Percentiles rank a stretch among this genome's conserved stretches.
Conservation (phyloP, 2,888 invertebrate genomes). For the Eremobia ochroleuca region DNA sequence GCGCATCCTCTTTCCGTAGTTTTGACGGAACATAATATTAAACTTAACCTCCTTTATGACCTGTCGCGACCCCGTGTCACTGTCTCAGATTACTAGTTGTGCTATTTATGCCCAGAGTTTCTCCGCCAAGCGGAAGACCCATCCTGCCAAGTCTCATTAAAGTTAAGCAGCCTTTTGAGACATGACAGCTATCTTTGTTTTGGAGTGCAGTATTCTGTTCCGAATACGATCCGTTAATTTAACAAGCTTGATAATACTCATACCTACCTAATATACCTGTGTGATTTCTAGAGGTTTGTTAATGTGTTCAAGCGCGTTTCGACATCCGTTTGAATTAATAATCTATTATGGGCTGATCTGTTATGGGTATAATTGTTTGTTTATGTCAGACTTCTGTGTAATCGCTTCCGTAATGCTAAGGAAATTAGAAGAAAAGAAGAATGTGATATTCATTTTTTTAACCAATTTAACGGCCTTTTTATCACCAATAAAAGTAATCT, state of each 20-base stretch:
- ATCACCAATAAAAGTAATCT: constrained; percentile 12
- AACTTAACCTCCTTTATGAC: not conserved
- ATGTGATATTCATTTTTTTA: not conserved
- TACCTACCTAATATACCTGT: not conserved
- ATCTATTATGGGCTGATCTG: not conserved
- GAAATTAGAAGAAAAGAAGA: too few relatives aligned
- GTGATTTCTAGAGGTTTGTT: not conserved
- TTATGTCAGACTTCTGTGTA: not conserved
- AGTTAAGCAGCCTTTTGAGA: too few relatives aligned
- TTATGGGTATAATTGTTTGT: too few relatives aligned
- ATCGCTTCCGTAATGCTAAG: not conserved
- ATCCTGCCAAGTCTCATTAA: not conserved
- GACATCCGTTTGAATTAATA: not conserved
- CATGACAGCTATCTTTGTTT: not conserved
- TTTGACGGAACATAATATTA: not conserved
- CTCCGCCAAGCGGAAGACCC: not conserved
- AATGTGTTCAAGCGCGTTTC: too few relatives aligned
- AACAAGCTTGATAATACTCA: not conserved
- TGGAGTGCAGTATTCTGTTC: not conserved
- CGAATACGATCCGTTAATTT: not conserved
- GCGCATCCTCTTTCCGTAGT: not conserved
- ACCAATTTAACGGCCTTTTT: too few relatives aligned
- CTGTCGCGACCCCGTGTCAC: not conserved
- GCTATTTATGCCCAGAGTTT: not conserved
- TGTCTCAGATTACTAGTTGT: not conserved